Evolutionary conservation across 2,113 vertebrate species (phyloP), one percentile per base, ranked within the genome.

Genomic region (Austrofundulus limnaeus): DNA sequence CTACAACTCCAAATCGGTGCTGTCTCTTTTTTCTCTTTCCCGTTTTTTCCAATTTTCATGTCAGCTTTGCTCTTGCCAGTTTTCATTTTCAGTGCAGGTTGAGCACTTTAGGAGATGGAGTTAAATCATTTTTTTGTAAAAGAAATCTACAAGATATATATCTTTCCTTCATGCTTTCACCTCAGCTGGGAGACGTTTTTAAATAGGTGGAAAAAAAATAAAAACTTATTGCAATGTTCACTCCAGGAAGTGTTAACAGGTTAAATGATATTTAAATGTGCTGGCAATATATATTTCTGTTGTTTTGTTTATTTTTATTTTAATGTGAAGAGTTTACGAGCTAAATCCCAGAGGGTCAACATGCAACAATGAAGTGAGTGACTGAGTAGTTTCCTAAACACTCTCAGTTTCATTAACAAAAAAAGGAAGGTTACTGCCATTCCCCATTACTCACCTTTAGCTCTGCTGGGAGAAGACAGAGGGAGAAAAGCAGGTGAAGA

Each of bases 331-430:
- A 75, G 55, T 45, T 73, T 66, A 58, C 43, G 38, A 66, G 70
- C 57, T 61, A 31, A 75, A 58, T 87, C 58, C 61, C 71, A 56
- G 46, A 54, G 63, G 24, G 49, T 76, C 19, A 75, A 75, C 61
- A 64, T 77, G 60, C 17, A 41, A 77, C 74, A 81, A 82, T 85
- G 72, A 84, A 83, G 72, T 55, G 37, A 55, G 48, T 67, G 70
- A 84, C 75, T 51, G 53, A 78, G 62, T 10, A 53, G 56, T 69
- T 70, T 55, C 47, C 43, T 72, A 66, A 28, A 50, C 63, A 77
- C 66, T 76, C 79, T 80, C 60, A 66, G 56, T 87, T 83, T 87
- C 68, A 88, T 90, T 90, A 89, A 75, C 78, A 57, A 71, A 68
- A 59, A 70, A 61, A n/a, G n/a, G 51, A 52, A 62, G 53, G 20